Conservation (phyloP, 35 echinoderm and acorn worm genomes). For the Ophiothrix spiculata region DNA sequence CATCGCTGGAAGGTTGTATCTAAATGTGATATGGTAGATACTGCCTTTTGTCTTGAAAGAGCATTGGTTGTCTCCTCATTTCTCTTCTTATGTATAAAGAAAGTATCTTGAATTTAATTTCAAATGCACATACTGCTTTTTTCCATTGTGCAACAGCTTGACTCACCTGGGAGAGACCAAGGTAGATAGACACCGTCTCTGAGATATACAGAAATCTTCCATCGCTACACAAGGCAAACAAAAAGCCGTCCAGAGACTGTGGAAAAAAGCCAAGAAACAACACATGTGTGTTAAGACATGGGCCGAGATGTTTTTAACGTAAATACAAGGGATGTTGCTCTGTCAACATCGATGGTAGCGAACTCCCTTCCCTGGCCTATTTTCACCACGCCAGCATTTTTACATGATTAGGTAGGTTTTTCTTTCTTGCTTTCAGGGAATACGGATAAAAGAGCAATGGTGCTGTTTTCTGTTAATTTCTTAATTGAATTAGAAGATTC, state of each 20-base stretch:
- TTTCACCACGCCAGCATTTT: neutral
- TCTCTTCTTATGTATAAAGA: too few species aligned
- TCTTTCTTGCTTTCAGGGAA: too few species aligned
- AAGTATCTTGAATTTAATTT: too few species aligned
- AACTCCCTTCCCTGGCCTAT: neutral
- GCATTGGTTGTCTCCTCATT: too few species aligned
- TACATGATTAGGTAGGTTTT: neutral
- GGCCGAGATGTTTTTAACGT: neutral
- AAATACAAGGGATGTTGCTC: neutral
- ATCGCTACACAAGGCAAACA: slow-evolving; percentile 87
- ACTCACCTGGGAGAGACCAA: slow-evolving; percentile 96
- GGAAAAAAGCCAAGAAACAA: slow-evolving; percentile 25
- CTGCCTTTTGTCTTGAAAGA: too few species aligned
- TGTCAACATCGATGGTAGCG: neutral
- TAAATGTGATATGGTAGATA: too few species aligned
- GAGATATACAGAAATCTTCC: slow-evolving; percentile 95
- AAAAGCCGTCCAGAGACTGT: slow-evolving; percentile 91
- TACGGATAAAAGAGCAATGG: too few species aligned
- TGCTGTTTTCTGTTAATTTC: too few species aligned
- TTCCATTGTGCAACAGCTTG: neutral
- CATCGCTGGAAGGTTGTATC: too few species aligned
- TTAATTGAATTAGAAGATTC: too few species aligned
- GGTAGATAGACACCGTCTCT: slow-evolving; percentile 97
- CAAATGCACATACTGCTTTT: neutral
- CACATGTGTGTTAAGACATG: neutral